phyloP scores from a whole-genome alignment of 1,140 invertebrate species.

The Formica exsecta region DNA sequence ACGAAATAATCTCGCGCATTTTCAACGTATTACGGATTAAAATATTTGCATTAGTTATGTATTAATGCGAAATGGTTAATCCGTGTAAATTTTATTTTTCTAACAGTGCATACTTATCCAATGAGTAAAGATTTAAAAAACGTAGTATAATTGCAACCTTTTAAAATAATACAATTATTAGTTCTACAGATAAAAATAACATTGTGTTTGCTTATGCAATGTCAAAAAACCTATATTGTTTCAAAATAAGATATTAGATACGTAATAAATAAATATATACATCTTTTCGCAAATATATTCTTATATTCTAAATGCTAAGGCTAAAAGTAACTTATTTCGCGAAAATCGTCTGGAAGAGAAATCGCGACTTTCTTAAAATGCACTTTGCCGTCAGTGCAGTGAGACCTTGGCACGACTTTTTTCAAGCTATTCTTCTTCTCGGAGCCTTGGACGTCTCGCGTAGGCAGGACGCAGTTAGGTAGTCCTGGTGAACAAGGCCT shows the following conservation, averaged over 20 bases:
- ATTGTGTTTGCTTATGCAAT: too few relatives aligned
- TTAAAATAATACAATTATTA: too few relatives aligned
- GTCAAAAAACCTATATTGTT: too few relatives aligned
- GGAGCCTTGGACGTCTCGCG: constrained; percentile 57
- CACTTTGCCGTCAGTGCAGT: background rate
- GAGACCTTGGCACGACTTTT: constrained; percentile 63
- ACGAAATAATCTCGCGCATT: background rate
- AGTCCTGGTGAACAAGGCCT: constrained; percentile 71
- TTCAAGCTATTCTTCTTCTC: constrained; percentile 47
- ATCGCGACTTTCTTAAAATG: constrained; percentile 36
- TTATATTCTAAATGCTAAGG: background rate
- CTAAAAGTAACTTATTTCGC: background rate
- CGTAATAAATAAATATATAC: background rate
- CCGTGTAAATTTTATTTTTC: too few relatives aligned
- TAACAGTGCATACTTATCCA: too few relatives aligned
- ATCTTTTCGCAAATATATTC: background rate
- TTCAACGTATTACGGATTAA: background rate
- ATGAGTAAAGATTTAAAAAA: too few relatives aligned
- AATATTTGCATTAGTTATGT: background rate
- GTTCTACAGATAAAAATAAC: too few relatives aligned
- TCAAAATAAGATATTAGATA: background rate
- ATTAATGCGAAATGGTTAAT: background rate
- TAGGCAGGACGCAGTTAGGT: constrained; percentile 70
- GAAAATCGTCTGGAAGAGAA: background rate
- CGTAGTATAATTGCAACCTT: too few relatives aligned